Evolutionary conservation across 2,113 vertebrate genomes (phyloP), one percentile per base, ranked within the genome.

Genomic region (Pachyramphus minor): DNA sequence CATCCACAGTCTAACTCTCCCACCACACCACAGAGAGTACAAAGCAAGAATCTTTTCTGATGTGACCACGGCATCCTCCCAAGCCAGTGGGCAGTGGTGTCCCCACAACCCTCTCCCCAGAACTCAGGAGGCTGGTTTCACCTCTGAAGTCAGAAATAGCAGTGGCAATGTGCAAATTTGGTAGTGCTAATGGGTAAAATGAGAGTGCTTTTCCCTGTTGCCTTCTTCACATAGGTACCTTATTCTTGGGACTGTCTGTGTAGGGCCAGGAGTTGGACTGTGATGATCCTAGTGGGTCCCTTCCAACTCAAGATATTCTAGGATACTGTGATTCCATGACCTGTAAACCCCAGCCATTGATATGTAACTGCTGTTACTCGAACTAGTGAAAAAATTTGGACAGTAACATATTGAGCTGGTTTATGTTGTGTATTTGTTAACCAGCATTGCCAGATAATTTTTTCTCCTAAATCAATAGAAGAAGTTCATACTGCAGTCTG

Each of bases 41-140:
- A 58, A 63, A 63, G n/a, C 39, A 50, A 39, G 59, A 80, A 22
- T 69, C 28, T 10, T 68, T 23, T 59, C 27, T 18, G 8, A 24
- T 0, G 0, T 39, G 72, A 6, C 45, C 3, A 1, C 19, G 55
- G 44, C 45, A 33, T 30, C 30, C 52, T 87, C 41, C 37, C 80
- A 42, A 67, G 30, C 2, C 8, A 41, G 7, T 14, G 37, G 75
- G 79, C 37, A 45, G 42, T 53, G 24, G 28, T 78, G 31, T 42
- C 9, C 20, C 49, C 14, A 21, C 1, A 0, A 45, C 23, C 44
- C 62, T 63, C 62, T 53, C 78, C 42, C 56, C 62, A 53, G 66
- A 44, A 30, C 14, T 30, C 4, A 2, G 8, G 9, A 45, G 71
- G 20, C 41, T 76, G n/a, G 2, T 47, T 73, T 59, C 28, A 41